These are phyloP conservation scores for Garra rufa DNA, from an alignment of 2,113 vertebrate genomes.

Conservation along the genomic window DNA sequence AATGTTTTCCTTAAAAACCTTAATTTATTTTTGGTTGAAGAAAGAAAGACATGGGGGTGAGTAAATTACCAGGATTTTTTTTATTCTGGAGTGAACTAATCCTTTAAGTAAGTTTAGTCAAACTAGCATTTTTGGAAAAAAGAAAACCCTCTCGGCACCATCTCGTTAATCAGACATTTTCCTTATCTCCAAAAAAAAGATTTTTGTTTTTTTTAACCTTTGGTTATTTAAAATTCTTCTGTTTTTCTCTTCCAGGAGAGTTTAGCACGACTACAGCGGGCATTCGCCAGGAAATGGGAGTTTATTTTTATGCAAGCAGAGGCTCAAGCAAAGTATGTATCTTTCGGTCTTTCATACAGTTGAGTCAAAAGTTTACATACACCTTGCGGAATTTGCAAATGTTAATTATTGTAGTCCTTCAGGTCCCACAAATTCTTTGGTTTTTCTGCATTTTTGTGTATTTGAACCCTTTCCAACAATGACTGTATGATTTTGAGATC, in stretches of 20 bases:
- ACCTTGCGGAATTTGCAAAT: too few species aligned
- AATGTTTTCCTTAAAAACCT: too few species aligned
- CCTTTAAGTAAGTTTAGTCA: background rate
- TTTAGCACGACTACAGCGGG: slow-evolving; percentile 94
- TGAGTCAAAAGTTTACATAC: too few species aligned
- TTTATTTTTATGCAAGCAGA: slow-evolving; percentile 99
- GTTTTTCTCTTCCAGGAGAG: slow-evolving; percentile 84
- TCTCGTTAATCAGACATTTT: background rate
- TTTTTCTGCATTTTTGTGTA: too few species aligned
- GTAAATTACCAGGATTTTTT: too few species aligned
- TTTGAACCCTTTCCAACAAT: too few species aligned
- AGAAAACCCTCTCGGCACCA: background rate
- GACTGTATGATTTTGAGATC: too few species aligned
- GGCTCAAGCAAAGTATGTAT: slow-evolving; percentile 97
- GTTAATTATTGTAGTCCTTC: too few species aligned
- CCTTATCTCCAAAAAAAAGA: background rate
- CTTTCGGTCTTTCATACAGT: slow-evolving; percentile 23
- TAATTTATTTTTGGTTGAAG: too few species aligned
- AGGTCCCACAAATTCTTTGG: too few species aligned
- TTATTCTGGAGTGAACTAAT: too few species aligned
- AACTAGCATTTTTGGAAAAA: background rate
- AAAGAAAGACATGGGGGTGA: too few species aligned
- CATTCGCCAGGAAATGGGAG: slow-evolving; percentile 97
- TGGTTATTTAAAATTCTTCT: slow-evolving; percentile 5
- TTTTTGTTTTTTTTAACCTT: background rate